Base-by-base conservation (phyloP, 2,888 invertebrate genomes). In the Hirtodrosophila histrioides region DNA sequence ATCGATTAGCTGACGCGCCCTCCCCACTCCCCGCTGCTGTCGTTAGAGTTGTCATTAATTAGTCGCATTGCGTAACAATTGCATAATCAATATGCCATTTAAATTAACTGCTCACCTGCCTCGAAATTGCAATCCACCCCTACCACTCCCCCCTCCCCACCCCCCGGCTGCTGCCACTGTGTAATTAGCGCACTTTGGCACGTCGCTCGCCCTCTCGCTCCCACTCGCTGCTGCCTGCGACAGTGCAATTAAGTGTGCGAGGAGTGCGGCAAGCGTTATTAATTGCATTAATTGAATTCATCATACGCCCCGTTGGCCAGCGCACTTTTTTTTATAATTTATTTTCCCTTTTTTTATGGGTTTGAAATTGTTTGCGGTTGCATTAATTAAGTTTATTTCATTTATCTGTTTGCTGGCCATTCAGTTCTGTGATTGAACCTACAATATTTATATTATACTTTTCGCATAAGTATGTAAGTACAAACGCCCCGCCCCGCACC, bases 21-120 rank as follows among this genome's bases (percentile, higher is more conserved):
- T 4, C 8, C 31, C 8, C 0, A 1, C 37, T 6, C 4, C 7
- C 7, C 10, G 36, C 4, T 37, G 6, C 7, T 49, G 36, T 31
- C 27, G 6, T 24, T 48, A 57, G 66, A 61, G 40, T 49, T 43
- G 46, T 57, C 69, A 75, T 68, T 87, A 82, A 82, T 87, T 82
- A 85, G 78, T 86, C 69, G 77, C 69, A 73, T 75, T 73, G 74
- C 74, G 75, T 70, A 75, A 75, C 85, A 89, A 86, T 78, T 86
- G 85, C 82, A 85, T 85, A 80, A 88, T 82, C 86, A 82, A 75
- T 84, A 80, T 78, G 82, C 68, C 76, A 73, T 75, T 78, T 70
- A 35, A 75, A 76, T 76, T 74, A 70, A 78, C 56, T 69, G 62
- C 62, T 74, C 17, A 17, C 17, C 17, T 67, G 60, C 48, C 45